These are phyloP conservation scores for Calvadosia cruxmelitensis DNA, from an alignment of 30 jellyfish, hydroid and myxozoan species.

Conservation along the genomic window DNA sequence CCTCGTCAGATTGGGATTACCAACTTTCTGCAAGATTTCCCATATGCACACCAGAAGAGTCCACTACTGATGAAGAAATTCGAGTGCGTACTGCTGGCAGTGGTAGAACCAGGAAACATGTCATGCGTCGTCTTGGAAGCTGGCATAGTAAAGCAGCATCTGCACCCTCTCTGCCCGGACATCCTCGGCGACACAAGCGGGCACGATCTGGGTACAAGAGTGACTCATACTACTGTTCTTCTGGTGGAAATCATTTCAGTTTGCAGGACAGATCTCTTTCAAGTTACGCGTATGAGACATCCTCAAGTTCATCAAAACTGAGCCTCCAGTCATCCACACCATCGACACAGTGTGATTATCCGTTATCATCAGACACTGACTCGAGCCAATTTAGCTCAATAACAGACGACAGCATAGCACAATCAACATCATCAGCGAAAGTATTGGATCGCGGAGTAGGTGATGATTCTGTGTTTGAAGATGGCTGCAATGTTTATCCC, in stretches of 20 bases:
- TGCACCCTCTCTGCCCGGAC: conserved; percentile 92
- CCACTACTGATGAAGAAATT: conserved; percentile 83
- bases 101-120: conserved; percentile 50
- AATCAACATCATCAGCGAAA: conserved; percentile 12
- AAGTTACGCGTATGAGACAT: conserved; percentile 72
- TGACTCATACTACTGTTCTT: background rate
- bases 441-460: conserved; percentile 1
- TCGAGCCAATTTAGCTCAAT: conserved; percentile 24
- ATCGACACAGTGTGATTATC: conserved; percentile 43
- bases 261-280: conserved; percentile 32
- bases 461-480: conserved; percentile 1
- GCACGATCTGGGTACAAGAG: conserved; percentile 8
- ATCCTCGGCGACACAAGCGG: conserved; percentile 46
- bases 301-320: conserved; percentile 62
- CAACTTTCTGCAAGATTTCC: conserved; percentile 81
- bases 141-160: conserved; percentile 99
- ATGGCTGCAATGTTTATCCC: too few species aligned
- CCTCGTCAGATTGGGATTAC: conserved; percentile 95
- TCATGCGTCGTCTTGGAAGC: conserved; percentile 59
- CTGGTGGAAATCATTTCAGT: conserved; percentile 12
- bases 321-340: conserved; percentile 52
- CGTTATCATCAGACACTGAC: conserved; percentile 25
- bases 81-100: conserved; percentile 83
- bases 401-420: conserved; percentile 44
- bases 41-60: conserved; percentile 96